phyloP scores from a whole-genome alignment of 2,797 vertebrate species.

The Sebastes iracundus region DNA sequence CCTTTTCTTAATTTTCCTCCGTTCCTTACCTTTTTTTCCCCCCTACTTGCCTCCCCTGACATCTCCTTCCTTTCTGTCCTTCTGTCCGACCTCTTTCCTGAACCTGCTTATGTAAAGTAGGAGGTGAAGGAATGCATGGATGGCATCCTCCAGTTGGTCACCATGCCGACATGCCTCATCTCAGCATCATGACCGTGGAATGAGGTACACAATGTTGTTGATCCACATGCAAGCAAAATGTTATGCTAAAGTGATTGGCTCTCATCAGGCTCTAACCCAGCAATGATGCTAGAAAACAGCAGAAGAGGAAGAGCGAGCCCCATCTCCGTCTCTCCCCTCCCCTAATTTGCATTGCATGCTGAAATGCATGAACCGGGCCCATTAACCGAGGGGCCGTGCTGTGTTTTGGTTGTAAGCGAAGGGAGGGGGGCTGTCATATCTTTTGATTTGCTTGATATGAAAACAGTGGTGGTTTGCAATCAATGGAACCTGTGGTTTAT shows the following conservation, averaged over 20 bases:
- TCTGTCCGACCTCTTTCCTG: background rate
- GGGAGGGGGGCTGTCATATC: constrained; percentile 73
- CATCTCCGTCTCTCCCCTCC: constrained; percentile 39
- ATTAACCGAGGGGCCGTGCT: constrained; percentile 69
- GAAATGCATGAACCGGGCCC: constrained; percentile 80
- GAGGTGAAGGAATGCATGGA: constrained; percentile 12
- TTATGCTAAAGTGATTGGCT: constrained; percentile 90
- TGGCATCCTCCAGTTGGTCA: constrained; percentile 57
- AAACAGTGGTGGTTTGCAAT: constrained; percentile 82
- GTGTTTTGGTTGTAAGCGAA: constrained; percentile 69
- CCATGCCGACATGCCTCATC: constrained; percentile 45
- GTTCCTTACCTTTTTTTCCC: background rate
- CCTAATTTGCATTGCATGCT: constrained; percentile 82
- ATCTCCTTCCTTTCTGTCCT: background rate
- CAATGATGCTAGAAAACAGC: constrained; percentile 84
- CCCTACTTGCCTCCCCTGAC: background rate
- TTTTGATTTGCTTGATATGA: constrained; percentile 83
- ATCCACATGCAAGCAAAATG: constrained; percentile 89
- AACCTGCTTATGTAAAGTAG: background rate
- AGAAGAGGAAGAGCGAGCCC: constrained; percentile 72
- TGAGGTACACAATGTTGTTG: constrained; percentile 79
- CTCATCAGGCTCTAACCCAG: constrained; percentile 85
- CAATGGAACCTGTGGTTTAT: constrained; percentile 82
- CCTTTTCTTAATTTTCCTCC: background rate
- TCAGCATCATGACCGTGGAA: constrained; percentile 32